phyloP scores from a whole-genome alignment of 2,888 invertebrate species.

The Eupithecia inturbata region DNA sequence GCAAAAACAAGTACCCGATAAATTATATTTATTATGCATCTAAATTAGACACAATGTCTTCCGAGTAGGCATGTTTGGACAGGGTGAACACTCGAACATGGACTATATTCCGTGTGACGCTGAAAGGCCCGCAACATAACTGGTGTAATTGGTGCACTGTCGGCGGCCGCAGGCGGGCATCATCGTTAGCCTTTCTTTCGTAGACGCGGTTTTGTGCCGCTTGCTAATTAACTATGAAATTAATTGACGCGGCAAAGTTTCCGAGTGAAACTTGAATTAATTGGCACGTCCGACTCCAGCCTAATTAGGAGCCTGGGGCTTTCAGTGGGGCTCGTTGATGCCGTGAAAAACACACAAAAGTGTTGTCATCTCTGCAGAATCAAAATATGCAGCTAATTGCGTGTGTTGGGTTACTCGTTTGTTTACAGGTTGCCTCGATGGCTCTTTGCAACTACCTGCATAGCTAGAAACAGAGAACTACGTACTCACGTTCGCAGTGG shows the following conservation, averaged over 20 bases:
- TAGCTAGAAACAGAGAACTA: not conserved
- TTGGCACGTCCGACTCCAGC: constrained; percentile 84
- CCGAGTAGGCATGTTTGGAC: not conserved
- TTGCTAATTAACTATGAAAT: constrained; percentile 85
- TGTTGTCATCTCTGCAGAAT: constrained; percentile 56
- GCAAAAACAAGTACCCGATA: too few relatives aligned
- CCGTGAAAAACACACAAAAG: constrained; percentile 82
- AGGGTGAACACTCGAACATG: not conserved
- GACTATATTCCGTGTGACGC: constrained; percentile 17
- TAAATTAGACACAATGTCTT: not conserved
- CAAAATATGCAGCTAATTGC: constrained; percentile 53
- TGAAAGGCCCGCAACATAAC: constrained; percentile 64
- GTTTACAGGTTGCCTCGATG: constrained; percentile 17
- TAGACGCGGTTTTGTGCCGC: constrained; percentile 79
- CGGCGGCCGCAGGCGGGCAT: constrained; percentile 62
- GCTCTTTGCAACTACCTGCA: not conserved
- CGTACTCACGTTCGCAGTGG: not conserved
- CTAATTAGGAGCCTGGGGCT: constrained; percentile 84
- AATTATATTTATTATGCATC: too few relatives aligned
- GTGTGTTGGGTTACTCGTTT: constrained; percentile 46
- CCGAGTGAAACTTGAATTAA: constrained; percentile 84
- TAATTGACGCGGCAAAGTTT: constrained; percentile 84
- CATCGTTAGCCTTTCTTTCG: constrained; percentile 82
- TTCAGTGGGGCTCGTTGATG: constrained; percentile 80
- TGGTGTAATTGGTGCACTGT: constrained; percentile 80